phyloP scores from a whole-genome alignment of 2,113 vertebrate genomes.

The Sylvia atricapilla region DNA sequence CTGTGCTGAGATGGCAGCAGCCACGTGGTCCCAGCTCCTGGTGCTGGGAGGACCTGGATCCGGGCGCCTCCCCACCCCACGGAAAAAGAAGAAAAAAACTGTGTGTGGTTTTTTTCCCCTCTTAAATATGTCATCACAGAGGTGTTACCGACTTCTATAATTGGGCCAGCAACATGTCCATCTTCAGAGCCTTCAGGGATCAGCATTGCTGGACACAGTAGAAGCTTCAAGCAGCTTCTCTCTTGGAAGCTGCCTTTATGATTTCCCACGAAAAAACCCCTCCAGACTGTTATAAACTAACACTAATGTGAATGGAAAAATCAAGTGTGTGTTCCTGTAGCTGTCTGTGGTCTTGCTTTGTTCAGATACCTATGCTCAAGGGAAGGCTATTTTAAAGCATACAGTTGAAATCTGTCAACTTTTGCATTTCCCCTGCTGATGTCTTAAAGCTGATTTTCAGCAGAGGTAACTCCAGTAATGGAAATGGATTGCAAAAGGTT shows the following conservation, averaged over 20 bases:
- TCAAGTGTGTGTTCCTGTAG: fast-evolving
- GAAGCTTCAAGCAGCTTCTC: background rate
- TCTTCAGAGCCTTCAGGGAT: background rate
- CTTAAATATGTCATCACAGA: background rate
- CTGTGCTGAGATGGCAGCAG: background rate
- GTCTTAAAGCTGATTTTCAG: background rate
- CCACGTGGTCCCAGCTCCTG: fast-evolving
- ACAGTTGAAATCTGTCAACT: background rate
- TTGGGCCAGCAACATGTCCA: background rate
- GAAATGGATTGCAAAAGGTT: background rate
- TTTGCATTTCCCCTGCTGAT: background rate
- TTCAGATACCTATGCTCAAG: background rate
- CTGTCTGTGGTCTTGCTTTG: background rate
- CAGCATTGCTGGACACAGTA: too few relatives aligned
- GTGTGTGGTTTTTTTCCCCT: background rate
- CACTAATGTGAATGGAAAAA: background rate
- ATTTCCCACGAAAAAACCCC: background rate
- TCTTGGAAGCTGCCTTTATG: background rate
- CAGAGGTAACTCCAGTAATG: background rate
- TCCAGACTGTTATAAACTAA: background rate
- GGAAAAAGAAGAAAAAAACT: background rate
- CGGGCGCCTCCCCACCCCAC: too few relatives aligned
- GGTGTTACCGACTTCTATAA: background rate
- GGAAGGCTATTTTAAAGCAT: background rate
- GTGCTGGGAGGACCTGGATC: fast-evolving